Evolutionary conservation across 2,113 vertebrate genomes (phyloP), one percentile per base, ranked within the genome.

Genomic region (Leptosomus discolor): DNA sequence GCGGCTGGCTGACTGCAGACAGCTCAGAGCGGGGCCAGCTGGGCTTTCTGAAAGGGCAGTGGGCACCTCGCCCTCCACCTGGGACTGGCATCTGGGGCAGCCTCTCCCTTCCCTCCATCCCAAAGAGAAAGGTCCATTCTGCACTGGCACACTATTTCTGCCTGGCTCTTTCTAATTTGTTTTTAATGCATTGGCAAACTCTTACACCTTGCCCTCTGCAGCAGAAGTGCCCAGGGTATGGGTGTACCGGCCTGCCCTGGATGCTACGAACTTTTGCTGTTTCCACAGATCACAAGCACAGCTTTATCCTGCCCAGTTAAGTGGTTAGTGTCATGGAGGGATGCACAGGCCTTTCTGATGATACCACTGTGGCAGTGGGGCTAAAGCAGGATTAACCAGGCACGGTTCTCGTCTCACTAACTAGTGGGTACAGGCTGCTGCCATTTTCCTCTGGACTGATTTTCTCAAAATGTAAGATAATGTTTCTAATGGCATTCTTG

Each of bases 281-380:
- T 27, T 30, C 50, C 26, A 19, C 48, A 56, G 30, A 15, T 36
- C 11, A 21, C 27, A 11, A 27, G 12, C 48, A 69, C n/a, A 45
- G 8, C n/a, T 7, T 26, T 7, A 24, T 13, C 14, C 32, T 34
- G 48, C 43, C 43, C 80, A 54, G 18, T 9, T 6, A 45, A 54
- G 26, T 6, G 21, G 16, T 8, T 17, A 4, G 26, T 8, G 36
- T 20, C 17, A 8, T 0, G 8, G 17, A 71, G 30, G 14, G 30
- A 9, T 17, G 50, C 41, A 5, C 22, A 36, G 39, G 29, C 18
- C 64, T 54, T 56, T 32, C 57, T 6, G 56, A 23, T 6, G 56
- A 23, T 21, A 14, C 17, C 21, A 10, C n/a, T 2, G 20, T 4
- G 5, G 60, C 30, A 1, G 10, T 6, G 24, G 9, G 29, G 8